A percentile compares a stretch with the other conserved stretches of the same genome.
phyloP scores from a whole-genome alignment of 2,797 vertebrate species.

The Capromys pilorides region DNA sequence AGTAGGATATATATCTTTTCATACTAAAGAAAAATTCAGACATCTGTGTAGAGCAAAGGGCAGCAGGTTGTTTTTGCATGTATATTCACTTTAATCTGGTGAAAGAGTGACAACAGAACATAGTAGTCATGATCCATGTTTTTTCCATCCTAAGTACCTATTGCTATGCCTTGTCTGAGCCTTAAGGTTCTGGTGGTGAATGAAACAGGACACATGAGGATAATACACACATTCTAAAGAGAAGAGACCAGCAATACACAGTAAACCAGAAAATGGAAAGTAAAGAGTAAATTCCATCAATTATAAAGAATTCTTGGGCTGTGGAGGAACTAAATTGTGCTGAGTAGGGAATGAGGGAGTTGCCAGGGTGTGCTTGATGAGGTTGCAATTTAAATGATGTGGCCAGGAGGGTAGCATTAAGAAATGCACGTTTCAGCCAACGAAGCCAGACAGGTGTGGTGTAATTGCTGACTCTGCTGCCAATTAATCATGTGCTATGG shows the following conservation, averaged over 20 bases:
- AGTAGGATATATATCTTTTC: neutral
- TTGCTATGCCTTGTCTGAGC: neutral
- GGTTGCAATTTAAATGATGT: no score
- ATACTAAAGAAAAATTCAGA: neutral
- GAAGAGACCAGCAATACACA: neutral
- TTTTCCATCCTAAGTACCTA: neutral
- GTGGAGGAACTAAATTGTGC: neutral
- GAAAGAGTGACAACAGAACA: neutral
- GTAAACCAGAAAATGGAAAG: neutral
- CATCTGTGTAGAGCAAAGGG: neutral
- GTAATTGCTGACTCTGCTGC: neutral
- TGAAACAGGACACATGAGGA: neutral
- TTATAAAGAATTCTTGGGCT: neutral
- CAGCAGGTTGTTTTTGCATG: neutral
- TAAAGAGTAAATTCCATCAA: neutral
- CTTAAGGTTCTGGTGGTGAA: neutral
- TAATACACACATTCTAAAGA: neutral
- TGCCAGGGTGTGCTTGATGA: neutral
- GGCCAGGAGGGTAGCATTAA: neutral
- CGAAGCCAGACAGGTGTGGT: neutral
- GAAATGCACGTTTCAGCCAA: neutral
- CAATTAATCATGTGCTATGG: neutral
- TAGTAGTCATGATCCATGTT: neutral
- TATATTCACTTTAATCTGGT: neutral
- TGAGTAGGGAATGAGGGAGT: neutral